Conservation (phyloP, 1,140 invertebrate species). For the Drosophila melanogaster region DNA sequence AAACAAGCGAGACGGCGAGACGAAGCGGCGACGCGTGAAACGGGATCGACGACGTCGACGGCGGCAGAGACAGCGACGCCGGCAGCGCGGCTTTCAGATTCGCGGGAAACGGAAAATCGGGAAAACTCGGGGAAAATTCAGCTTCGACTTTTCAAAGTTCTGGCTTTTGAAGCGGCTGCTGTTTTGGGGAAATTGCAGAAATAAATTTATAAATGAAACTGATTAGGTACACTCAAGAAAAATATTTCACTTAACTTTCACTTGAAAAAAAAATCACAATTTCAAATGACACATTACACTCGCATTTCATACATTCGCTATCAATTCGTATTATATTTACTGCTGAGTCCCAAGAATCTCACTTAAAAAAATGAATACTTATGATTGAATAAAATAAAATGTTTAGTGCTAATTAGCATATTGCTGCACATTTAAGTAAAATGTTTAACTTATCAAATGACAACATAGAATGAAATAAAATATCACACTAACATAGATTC, state of each 20-base stretch:
- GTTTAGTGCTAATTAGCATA: no score
- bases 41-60: constrained; percentile 45
- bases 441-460: no score
- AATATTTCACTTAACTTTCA: not conserved
- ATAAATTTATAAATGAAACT: not conserved
- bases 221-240: not conserved
- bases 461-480: no score
- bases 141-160: constrained; percentile 32
- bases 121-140: constrained; percentile 36
- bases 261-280: not conserved
- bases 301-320: not conserved
- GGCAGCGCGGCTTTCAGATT: constrained; percentile 31
- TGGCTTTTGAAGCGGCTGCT: constrained; percentile 31
- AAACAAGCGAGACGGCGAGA: constrained; percentile 57
- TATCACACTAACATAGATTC: no score
- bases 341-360: not conserved
- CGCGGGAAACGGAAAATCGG: constrained; percentile 27
- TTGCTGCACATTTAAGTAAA: no score
- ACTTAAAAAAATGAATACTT: no score
- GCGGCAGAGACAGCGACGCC: constrained; percentile 26
- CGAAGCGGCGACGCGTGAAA: constrained; percentile 71
- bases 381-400: no score
- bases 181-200: constrained; percentile 14
- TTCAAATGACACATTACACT: not conserved
- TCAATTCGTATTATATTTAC: not conserved